phyloP scores from a whole-genome alignment of 2,797 vertebrate species.

The Cirrhinus mrigala region DNA sequence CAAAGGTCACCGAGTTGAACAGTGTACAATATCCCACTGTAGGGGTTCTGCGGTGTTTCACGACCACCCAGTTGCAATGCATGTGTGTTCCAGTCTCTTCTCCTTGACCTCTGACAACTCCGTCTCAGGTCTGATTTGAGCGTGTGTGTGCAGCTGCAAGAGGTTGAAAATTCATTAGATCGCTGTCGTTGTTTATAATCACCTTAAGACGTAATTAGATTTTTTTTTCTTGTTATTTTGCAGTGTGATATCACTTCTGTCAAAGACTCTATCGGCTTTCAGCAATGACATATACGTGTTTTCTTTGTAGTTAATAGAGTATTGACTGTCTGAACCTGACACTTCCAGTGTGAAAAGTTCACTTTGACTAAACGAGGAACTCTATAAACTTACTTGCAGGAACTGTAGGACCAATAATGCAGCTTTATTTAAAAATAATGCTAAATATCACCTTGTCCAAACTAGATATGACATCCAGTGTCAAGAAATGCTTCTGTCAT shows the following conservation, averaged over 20 bases:
- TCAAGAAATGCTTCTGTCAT: neutral
- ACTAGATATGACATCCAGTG: neutral
- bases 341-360: neutral
- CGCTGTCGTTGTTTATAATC: neutral
- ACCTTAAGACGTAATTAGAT: conserved; percentile 2
- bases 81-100: conserved; percentile 28
- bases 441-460: neutral
- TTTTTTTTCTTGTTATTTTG: neutral
- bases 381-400: neutral
- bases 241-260: neutral
- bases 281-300: conserved; percentile 12
- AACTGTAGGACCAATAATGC: neutral
- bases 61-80: conserved; percentile 40
- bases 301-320: conserved; percentile 36
- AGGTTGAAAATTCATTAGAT: neutral
- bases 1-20: conserved; percentile 51
- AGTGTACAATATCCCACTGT: conserved; percentile 42
- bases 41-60: conserved; percentile 35
- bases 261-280: neutral
- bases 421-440: neutral
- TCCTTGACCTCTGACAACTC: conserved; percentile 17
- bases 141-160: conserved; percentile 32
- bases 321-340: conserved; percentile 5
- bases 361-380: neutral
- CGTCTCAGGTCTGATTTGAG: conserved; percentile 18